These are phyloP conservation scores for Ashinkailepas kermadecensis DNA, from an alignment of 2,888 invertebrate genomes.

Conservation along the genomic window DNA sequence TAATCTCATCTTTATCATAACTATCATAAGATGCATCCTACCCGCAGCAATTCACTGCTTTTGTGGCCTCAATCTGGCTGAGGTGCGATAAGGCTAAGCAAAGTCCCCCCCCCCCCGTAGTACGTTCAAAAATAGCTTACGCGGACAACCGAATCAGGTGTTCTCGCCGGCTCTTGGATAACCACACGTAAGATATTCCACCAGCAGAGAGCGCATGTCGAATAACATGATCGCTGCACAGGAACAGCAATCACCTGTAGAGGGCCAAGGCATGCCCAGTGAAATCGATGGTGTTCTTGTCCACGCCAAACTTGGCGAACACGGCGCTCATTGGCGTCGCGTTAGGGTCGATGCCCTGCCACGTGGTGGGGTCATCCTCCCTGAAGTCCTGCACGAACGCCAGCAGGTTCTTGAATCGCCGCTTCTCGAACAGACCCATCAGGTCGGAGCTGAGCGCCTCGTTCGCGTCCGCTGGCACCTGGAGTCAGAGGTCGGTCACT, in stretches of 20 bases:
- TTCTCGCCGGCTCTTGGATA: too few relatives aligned
- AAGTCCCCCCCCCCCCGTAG: too few relatives aligned
- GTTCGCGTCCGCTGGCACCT: constrained; percentile 88
- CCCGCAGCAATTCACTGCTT: too few relatives aligned
- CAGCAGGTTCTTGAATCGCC: constrained; percentile 94
- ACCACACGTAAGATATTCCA: too few relatives aligned
- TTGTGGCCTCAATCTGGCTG: too few relatives aligned
- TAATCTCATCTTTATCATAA: too few relatives aligned
- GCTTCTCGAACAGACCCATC: constrained; percentile 99
- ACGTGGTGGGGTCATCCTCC: constrained; percentile 82
- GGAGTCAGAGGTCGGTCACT: not conserved
- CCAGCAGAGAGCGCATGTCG: too few relatives aligned
- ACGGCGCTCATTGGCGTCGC: constrained; percentile 75
- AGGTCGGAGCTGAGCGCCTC: constrained; percentile 74
- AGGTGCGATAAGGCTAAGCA: too few relatives aligned
- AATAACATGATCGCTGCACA: too few relatives aligned
- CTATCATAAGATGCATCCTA: too few relatives aligned
- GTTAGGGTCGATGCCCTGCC: constrained; percentile 89
- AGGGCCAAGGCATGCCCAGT: constrained; percentile 97
- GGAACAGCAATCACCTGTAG: constrained; percentile 45
- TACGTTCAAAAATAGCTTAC: too few relatives aligned
- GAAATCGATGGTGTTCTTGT: constrained; percentile 95
- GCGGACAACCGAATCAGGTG: too few relatives aligned
- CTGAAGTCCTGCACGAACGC: constrained; percentile 91
- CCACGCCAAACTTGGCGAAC: constrained; percentile 91